These are phyloP conservation scores for Thecophora atra DNA, from an alignment of 2,888 invertebrate species.

Conservation along the genomic window DNA sequence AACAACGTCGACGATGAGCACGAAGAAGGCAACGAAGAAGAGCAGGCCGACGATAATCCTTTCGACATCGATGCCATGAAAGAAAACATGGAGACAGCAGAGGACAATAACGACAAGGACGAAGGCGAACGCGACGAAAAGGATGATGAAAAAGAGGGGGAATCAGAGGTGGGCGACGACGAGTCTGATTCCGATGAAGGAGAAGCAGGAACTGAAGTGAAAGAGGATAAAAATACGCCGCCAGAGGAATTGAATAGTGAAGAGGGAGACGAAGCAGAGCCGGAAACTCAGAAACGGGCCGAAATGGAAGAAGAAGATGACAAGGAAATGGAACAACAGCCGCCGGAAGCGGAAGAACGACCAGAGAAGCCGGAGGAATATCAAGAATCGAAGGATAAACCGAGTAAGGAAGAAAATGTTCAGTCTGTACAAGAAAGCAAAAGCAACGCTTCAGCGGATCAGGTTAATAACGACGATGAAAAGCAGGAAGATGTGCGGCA, in stretches of 20 bases:
- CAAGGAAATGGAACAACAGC: conserved; percentile 73
- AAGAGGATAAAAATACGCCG: conserved; percentile 61
- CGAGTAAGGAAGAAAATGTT: conserved; percentile 63
- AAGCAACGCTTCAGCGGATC: conserved; percentile 60
- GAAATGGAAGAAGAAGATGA: conserved; percentile 64
- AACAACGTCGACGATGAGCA: conserved; percentile 80
- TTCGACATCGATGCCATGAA: conserved; percentile 87
- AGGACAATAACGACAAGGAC: conserved; percentile 50
- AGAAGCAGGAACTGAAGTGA: conserved; percentile 58
- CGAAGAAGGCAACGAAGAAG: conserved; percentile 69
- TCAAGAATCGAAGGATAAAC: conserved; percentile 62
- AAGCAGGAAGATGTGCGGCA: conserved; percentile 63
- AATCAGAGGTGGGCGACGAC: conserved; percentile 68
- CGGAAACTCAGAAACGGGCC: conserved; percentile 68
- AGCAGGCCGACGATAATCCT: conserved; percentile 78
- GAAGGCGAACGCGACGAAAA: conserved; percentile 48
- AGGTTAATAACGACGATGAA: conserved; percentile 61
- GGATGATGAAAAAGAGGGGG: conserved; percentile 67
- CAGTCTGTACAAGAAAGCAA: conserved; percentile 62
- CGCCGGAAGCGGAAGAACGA: conserved; percentile 67
- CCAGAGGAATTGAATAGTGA: conserved; percentile 69
- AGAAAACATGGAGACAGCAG: conserved; percentile 66
- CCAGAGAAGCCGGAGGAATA: conserved; percentile 64
- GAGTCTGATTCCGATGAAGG: conserved; percentile 63
- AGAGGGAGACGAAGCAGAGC: conserved; percentile 69